Conservation (phyloP, 2,113 vertebrate genomes). For the Perccottus glenii region DNA sequence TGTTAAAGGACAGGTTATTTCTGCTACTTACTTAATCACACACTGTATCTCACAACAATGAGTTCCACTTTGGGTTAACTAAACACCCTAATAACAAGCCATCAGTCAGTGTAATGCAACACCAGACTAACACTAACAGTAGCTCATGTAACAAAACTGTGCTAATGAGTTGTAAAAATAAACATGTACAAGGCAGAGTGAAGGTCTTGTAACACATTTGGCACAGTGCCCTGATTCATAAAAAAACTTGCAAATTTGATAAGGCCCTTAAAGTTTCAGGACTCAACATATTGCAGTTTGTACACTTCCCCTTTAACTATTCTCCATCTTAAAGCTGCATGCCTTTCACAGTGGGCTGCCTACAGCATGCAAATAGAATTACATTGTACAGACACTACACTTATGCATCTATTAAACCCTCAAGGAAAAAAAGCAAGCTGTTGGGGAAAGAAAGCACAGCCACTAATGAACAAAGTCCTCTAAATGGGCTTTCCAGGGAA, state of each 20-base stretch:
- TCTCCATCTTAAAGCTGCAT: slow-evolving; percentile 17
- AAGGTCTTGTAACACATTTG: neutral
- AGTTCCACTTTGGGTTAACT: neutral
- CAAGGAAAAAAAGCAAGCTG: neutral
- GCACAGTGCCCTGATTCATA: neutral
- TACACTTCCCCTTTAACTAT: neutral
- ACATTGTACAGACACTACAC: slow-evolving; percentile 8
- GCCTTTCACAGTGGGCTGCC: slow-evolving; percentile 37
- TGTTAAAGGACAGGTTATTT: neutral
- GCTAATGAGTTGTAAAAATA: slow-evolving; percentile 7
- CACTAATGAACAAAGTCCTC: slow-evolving; percentile 3
- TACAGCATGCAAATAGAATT: slow-evolving; percentile 31
- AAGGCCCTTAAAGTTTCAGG: neutral
- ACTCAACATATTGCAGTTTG: neutral
- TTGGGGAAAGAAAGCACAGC: neutral
- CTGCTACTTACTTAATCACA: neutral
- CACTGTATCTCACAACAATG: slow-evolving; percentile 1
- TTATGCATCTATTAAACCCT: too few species aligned
- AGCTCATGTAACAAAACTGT: neutral
- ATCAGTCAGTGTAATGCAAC: neutral
- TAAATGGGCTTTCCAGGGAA: neutral
- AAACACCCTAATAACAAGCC: neutral
- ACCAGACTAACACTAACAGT: slow-evolving; percentile 5
- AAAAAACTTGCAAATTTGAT: neutral
- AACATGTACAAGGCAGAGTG: neutral